phyloP scores from a whole-genome alignment of 37 sponge, comb jelly and placozoan species.

The Amphimedon queenslandica region DNA sequence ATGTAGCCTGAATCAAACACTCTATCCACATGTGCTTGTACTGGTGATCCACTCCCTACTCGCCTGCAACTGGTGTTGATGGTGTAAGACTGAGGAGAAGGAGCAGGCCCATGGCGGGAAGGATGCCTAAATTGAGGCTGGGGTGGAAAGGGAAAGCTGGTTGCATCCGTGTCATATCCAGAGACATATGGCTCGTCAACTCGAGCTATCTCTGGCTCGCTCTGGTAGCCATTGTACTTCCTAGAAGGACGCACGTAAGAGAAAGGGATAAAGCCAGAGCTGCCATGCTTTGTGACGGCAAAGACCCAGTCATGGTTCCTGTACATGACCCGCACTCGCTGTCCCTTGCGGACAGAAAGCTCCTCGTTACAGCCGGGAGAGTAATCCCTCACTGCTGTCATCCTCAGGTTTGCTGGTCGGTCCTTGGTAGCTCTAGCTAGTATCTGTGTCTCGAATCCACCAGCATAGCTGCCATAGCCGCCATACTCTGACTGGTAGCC shows the following conservation, averaged over 20 bases:
- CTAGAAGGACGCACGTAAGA: slow-evolving; percentile 63
- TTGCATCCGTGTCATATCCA: slow-evolving; percentile 77
- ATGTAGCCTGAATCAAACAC: neutral
- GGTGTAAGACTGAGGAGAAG: slow-evolving; percentile 21
- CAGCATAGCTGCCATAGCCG: slow-evolving; percentile 21
- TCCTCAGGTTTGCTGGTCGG: slow-evolving; percentile 68
- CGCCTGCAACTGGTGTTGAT: slow-evolving; percentile 38
- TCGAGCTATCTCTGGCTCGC: slow-evolving; percentile 50
- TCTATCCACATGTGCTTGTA: neutral
- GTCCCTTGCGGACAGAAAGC: slow-evolving; percentile 65
- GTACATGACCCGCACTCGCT: slow-evolving; percentile 72
- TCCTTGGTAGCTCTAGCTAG: slow-evolving; percentile 45
- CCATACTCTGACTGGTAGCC: slow-evolving; percentile 32
- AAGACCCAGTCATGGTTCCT: slow-evolving; percentile 80
- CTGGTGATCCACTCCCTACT: slow-evolving; percentile 10
- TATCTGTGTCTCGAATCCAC: slow-evolving; percentile 68
- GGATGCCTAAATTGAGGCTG: neutral
- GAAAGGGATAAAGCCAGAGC: slow-evolving; percentile 68
- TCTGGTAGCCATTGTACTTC: slow-evolving; percentile 71
- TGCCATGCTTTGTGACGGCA: slow-evolving; percentile 69
- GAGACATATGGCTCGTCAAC: slow-evolving; percentile 23
- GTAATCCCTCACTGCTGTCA: slow-evolving; percentile 76
- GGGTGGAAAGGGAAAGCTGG: neutral
- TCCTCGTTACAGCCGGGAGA: slow-evolving; percentile 73
- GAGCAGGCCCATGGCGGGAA: neutral